Conservation (phyloP, 2,888 invertebrate genomes). For the Anticlea derivata region DNA sequence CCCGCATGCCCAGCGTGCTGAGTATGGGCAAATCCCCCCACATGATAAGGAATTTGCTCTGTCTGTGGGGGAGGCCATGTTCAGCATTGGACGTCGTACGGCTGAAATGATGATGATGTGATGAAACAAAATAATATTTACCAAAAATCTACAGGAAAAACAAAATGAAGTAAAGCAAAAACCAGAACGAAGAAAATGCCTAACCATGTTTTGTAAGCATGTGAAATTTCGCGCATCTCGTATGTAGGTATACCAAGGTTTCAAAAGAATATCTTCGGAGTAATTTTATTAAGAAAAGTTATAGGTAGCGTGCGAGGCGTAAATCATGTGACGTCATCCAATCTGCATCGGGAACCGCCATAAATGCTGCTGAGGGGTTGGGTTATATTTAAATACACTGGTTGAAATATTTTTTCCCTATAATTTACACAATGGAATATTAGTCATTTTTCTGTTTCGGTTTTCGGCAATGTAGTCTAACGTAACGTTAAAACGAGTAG, state of each 20-base stretch:
- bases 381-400: slow-evolving; percentile 13
- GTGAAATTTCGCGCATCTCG: slow-evolving; percentile 10
- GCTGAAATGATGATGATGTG: too few species aligned
- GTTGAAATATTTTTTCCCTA: too few species aligned
- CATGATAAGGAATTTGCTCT: too few species aligned
- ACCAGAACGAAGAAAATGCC: slow-evolving; percentile 2
- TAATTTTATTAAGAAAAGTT: slow-evolving; percentile 41
- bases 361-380: slow-evolving; percentile 39
- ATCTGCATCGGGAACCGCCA: slow-evolving; percentile 48
- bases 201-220: background rate
- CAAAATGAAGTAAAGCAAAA: slow-evolving; percentile 3
- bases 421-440: background rate
- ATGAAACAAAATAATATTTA: too few species aligned
- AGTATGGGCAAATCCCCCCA: too few species aligned
- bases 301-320: slow-evolving; percentile 34
- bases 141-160: too few species aligned
- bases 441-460: too few species aligned
- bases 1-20: too few species aligned
- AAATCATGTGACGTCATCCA: slow-evolving; percentile 52
- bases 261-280: slow-evolving; percentile 32
- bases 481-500: too few species aligned
- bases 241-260: slow-evolving; percentile 7
- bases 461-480: too few species aligned
- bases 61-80: too few species aligned
- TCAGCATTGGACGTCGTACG: too few species aligned